Conservation (phyloP, 2,797 vertebrate genomes). For the Sardinella longiceps region DNA sequence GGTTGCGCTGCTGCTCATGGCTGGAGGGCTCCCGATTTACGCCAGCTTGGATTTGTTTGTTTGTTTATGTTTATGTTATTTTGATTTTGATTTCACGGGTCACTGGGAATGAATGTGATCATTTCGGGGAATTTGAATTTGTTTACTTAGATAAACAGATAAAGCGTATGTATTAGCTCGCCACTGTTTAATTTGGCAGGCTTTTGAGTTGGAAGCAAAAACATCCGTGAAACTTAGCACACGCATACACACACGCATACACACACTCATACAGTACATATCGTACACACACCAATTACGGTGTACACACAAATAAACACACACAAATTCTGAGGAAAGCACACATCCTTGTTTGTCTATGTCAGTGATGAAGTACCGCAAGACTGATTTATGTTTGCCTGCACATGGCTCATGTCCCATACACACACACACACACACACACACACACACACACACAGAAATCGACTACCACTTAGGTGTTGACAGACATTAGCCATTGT, state of each 20-base stretch:
- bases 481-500: neutral
- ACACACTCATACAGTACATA: neutral
- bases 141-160: neutral
- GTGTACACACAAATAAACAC: neutral
- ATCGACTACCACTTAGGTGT: neutral
- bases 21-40: neutral
- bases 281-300: neutral
- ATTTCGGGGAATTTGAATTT: slow-evolving; percentile 7
- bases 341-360: neutral
- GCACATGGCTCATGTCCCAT: neutral
- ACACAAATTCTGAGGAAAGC: neutral
- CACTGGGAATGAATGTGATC: neutral
- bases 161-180: neutral
- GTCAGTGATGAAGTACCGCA: neutral
- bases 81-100: neutral
- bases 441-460: neutral
- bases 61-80: slow-evolving; percentile 11
- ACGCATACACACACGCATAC: neutral
- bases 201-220: neutral
- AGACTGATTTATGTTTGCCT: neutral
- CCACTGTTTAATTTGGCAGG: neutral
- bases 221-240: neutral
- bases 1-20: slow-evolving; percentile 23
- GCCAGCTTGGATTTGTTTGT: neutral
- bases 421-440: neutral